These are phyloP conservation scores for Clarias laeviceps DNA, from an alignment of 2,797 vertebrate species.

Conservation along the genomic window DNA sequence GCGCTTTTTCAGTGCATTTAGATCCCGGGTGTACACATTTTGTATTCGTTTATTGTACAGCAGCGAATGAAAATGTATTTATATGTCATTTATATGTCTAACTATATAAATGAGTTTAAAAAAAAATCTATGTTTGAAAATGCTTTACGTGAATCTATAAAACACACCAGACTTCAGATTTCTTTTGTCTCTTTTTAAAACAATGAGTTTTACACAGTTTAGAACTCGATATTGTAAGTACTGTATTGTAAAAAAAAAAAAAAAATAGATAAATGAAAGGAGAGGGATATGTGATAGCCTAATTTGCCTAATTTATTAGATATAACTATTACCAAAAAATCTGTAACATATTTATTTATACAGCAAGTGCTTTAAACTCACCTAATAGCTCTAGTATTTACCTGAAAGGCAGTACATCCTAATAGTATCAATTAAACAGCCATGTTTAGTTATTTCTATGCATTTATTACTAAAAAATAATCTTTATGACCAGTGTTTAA, in stretches of 20 bases:
- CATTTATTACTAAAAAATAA: not conserved
- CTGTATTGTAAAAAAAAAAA: not conserved
- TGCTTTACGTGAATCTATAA: not conserved
- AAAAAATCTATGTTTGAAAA: not conserved
- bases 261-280: not conserved
- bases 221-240: not conserved
- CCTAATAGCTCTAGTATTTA: not conserved
- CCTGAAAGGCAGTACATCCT: not conserved
- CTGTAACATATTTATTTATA: not conserved
- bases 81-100: not conserved
- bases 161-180: not conserved
- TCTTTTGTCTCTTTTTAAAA: not conserved
- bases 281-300: not conserved
- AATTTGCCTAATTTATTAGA: not conserved
- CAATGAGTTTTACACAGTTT: not conserved
- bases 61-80: not conserved
- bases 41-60: not conserved
- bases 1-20: not conserved
- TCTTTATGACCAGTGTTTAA: constrained; percentile 4
- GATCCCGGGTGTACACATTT: not conserved
- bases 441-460: not conserved
- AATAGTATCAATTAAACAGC: not conserved
- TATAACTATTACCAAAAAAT: not conserved
- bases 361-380: not conserved
- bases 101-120: not conserved